Base-by-base conservation (phyloP, 2,888 invertebrate species). In the Cabera pusaria region DNA sequence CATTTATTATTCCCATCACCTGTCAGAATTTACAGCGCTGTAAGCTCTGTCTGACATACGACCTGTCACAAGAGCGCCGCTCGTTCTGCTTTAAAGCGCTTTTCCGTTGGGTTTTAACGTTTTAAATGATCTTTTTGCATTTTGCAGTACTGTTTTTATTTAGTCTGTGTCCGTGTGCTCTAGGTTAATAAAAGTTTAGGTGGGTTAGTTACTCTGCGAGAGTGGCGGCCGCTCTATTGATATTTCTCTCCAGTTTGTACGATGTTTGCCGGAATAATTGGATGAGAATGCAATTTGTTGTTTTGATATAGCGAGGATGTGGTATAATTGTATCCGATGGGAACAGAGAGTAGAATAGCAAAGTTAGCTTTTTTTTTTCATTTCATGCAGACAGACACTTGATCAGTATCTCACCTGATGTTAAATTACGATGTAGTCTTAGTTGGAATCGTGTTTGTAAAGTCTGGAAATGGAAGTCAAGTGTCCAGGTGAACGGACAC, bases 1-100 rank as follows among this genome's bases (percentile, higher is more conserved):
- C 45, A 46, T 47, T 49, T 49, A 46, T 49, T 45, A 49, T 48
- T 45, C 39, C 27, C 45, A 50, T 50, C 48, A 53, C 43, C 40
- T 49, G 52, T 29, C 34, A 37, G 39, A 41, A 48, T 49, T 52
- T 48, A 46, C 45, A 14, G 14, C 14, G 14, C 14, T 14, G 3
- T 14, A 14, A 14, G 42, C 43, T 41, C 39, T 39, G 48, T 36
- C 24, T 53, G 48, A 50, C 41, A 34, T 33, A 53, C 46, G 46
- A 46, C 52, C 52, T 53, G 52, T 48, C 52, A 48, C 52, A 45
- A 28, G 29, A 41, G 35, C 27, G 32, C 8, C 37, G 40, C 49
- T 38, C 37, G 27, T 35, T 29, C 36, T 36, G 21, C 23, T 39
- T 40, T 44, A 29, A 46, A 44, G 37, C 25, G 31, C 34, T 45